Evolutionary conservation across 2,888 invertebrate genomes (phyloP).

Genomic region (Chrysolina oricalcia): DNA sequence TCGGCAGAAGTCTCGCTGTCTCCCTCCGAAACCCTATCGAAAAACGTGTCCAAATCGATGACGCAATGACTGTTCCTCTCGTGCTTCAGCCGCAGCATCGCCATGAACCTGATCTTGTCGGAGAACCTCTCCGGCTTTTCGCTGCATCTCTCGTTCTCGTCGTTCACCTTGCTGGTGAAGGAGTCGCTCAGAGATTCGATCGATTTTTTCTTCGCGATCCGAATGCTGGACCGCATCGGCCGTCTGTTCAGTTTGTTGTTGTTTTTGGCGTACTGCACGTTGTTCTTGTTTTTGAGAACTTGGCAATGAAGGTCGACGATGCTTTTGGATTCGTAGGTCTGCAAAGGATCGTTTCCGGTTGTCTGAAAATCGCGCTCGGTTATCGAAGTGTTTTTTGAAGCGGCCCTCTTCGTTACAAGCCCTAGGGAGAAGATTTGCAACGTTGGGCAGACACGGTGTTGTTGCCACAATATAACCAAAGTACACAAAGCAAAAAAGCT

Average conservation of each 20-base stretch:
- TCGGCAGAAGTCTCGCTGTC: neutral
- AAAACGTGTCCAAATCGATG: constrained; percentile 40
- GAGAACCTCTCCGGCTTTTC: constrained; percentile 54
- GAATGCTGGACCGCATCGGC: constrained; percentile 65
- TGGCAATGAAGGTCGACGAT: constrained; percentile 6
- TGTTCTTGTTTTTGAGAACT: constrained; percentile 18
- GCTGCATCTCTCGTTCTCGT: constrained; percentile 42
- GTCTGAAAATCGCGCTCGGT: constrained; percentile 13
- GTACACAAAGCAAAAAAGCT: no score
- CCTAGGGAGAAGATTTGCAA: neutral
- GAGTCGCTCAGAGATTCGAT: constrained; percentile 62
- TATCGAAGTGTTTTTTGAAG: neutral
- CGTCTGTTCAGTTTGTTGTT: constrained; percentile 52
- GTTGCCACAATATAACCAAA: neutral
- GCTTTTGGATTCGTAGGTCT: constrained; percentile 6
- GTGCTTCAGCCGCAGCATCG: constrained; percentile 61
- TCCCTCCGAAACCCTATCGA: constrained; percentile 19
- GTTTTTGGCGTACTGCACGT: constrained; percentile 35
- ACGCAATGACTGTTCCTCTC: constrained; percentile 47
- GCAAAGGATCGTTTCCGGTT: constrained; percentile 27
- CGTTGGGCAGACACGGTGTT: neutral
- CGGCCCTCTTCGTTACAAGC: neutral
- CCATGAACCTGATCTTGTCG: constrained; percentile 66
- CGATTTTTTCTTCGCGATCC: constrained; percentile 66
- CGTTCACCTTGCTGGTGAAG: constrained; percentile 58